Conservation (phyloP, 2,888 invertebrate genomes). For the Noctua comes region DNA sequence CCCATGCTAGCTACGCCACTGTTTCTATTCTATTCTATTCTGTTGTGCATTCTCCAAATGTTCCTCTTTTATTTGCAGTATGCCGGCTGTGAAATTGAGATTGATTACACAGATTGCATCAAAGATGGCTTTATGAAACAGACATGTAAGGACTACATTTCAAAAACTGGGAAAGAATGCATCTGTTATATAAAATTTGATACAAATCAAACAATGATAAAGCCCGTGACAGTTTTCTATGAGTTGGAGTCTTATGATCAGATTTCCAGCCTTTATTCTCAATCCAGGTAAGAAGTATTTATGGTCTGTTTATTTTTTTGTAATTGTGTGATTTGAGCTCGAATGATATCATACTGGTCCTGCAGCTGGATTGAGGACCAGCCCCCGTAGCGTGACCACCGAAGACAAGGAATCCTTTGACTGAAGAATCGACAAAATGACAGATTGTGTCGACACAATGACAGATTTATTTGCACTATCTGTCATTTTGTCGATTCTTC, state of each 20-base stretch:
- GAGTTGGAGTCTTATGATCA: constrained; percentile 45
- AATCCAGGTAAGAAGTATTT: constrained; percentile 44
- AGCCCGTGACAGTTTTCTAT: constrained; percentile 44
- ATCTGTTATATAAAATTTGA: constrained; percentile 2
- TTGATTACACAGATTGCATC: constrained; percentile 51
- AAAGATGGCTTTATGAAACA: too few species aligned
- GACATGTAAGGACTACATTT: constrained; percentile 33
- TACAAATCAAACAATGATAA: constrained; percentile 19
- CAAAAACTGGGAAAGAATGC: constrained; percentile 2
- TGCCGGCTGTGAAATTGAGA: constrained; percentile 10
- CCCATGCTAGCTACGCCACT: too few species aligned
- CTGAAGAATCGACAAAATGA: too few species aligned
- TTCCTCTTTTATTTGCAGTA: constrained; percentile 34
- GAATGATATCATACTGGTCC: neutral
- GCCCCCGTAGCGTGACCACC: too few species aligned
- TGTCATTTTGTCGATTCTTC: too few species aligned
- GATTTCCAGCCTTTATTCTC: neutral
- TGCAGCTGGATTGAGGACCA: too few species aligned
- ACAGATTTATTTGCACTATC: too few species aligned
- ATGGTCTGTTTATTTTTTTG: neutral
- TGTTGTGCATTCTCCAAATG: neutral
- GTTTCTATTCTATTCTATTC: too few species aligned
- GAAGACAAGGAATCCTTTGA: too few species aligned
- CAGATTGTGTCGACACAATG: too few species aligned
- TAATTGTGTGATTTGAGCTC: neutral